Base-by-base conservation (phyloP, 2,888 invertebrate species). In the Acronicta leporina region DNA sequence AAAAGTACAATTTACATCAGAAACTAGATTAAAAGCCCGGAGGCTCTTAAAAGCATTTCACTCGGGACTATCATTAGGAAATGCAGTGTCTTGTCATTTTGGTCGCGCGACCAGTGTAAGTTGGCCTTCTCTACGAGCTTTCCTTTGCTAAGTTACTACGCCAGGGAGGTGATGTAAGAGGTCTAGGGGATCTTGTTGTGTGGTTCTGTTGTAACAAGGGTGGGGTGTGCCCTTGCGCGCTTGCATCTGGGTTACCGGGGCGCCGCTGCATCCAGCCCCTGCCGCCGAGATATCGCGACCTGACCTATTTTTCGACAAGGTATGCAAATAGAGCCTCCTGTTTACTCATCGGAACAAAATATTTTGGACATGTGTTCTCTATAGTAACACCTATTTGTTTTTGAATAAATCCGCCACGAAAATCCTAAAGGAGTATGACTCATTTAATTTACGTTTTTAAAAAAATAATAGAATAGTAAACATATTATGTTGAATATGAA, bases 171-270 rank as follows among this genome's bases (percentile, higher is more conserved):
- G 60, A 68, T 60, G 57, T 51, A 69, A 53, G 57, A 69, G 63
- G 35, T 63, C 73, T 64, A 68, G 76, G 78, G 59, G 80, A 47
- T 79, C 82, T 66, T 58, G 55, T 54, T 49, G 53, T 64, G 58
- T 75, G 79, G 76, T 68, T 63, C 11, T 46, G 27, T 56, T 15
- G 58, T 43, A 49, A 27, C 55, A 70, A 70, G 76, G 73, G 70
- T 75, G 77, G 78, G 74, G 75, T 71, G 66, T 83, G 89, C 88
- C 90, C 90, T 90, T 89, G 87, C 50, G 63, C 61, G 56, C 77
- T 65, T 82, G 81, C 85, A 93, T 85, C 79, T 92, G 78, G 93
- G 93, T 92, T 82, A 93, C 82, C 84, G 58, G 92, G 90, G 68
- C 88, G 77, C 63, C 82, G 79, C 67, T 91, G 92, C 92, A 92